Conservation (phyloP, 2,797 vertebrate genomes). For the Enteromius afrohamiltoni region DNA sequence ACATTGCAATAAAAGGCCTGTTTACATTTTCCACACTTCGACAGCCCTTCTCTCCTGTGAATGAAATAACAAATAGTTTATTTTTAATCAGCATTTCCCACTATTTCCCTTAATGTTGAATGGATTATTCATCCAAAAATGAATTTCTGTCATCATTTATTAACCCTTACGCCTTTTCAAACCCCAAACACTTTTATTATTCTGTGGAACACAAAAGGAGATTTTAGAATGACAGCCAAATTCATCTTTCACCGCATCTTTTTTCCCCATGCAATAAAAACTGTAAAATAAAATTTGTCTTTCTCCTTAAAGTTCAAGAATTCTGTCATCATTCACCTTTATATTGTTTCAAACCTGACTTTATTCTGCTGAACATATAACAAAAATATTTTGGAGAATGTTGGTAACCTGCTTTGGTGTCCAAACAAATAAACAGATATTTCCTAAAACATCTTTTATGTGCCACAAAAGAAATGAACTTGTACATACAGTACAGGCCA, state of each 20-base stretch:
- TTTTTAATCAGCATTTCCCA: background rate
- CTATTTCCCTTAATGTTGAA: too few relatives aligned
- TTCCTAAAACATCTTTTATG: background rate
- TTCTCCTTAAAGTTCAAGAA: background rate
- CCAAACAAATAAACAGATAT: background rate
- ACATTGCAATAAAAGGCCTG: slow-evolving; percentile 95
- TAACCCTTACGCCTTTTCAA: background rate
- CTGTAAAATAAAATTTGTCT: too few relatives aligned
- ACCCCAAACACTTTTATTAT: background rate
- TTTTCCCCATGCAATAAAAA: background rate
- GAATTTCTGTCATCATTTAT: background rate
- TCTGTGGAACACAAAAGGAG: background rate
- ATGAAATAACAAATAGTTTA: slow-evolving; percentile 42
- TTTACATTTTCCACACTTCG: slow-evolving; percentile 96
- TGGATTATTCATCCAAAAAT: background rate
- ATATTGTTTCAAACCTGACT: background rate
- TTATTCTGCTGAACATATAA: background rate
- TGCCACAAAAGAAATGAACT: background rate
- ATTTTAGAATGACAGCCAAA: background rate
- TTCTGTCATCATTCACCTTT: background rate
- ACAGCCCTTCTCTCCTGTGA: slow-evolving; percentile 93
- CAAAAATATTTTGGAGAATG: background rate
- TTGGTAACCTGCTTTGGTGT: background rate
- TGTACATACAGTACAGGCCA: background rate
- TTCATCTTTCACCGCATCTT: background rate